Evolutionary conservation across 2,888 invertebrate species (phyloP).

Genomic region (Lottia scabra): DNA sequence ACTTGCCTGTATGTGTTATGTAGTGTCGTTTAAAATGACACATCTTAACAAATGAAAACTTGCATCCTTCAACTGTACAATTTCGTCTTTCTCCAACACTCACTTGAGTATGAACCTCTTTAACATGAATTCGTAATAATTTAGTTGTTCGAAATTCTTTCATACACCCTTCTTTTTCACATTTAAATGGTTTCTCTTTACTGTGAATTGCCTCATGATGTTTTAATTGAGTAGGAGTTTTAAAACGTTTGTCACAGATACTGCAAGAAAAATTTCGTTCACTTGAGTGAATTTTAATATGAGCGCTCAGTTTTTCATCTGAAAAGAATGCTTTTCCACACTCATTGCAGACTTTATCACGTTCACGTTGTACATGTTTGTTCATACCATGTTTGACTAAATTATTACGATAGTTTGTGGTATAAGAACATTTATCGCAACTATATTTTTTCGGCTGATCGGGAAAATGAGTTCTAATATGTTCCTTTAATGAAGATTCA

Average conservation of each 20-base stretch:
- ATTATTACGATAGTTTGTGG: constrained; percentile 62
- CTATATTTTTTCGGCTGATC: constrained; percentile 59
- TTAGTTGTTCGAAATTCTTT: constrained; percentile 58
- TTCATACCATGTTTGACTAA: constrained; percentile 60
- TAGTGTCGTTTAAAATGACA: constrained; percentile 65
- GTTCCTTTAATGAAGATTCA: constrained; percentile 59
- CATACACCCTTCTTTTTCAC: constrained; percentile 60
- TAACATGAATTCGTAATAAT: constrained; percentile 56
- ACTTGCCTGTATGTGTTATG: constrained; percentile 64
- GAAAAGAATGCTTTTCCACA: constrained; percentile 63
- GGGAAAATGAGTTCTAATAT: constrained; percentile 60
- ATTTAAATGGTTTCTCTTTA: constrained; percentile 51
- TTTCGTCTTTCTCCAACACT: constrained; percentile 43
- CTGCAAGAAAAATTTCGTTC: constrained; percentile 56
- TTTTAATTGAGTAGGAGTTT: constrained; percentile 54
- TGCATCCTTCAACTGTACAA: constrained; percentile 61
- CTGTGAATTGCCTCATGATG: constrained; percentile 59
- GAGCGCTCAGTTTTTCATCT: constrained; percentile 58
- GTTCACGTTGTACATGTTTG: constrained; percentile 50
- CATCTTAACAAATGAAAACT: constrained; percentile 64
- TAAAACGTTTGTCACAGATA: constrained; percentile 61
- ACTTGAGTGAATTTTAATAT: constrained; percentile 56
- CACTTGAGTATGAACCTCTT: constrained; percentile 57
- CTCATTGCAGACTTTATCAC: constrained; percentile 41
- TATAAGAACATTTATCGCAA: constrained; percentile 57